A percentile compares a stretch with the other conserved stretches of the same genome.
Conservation (phyloP, 2,113 vertebrate species). For the Butorides virescens region DNA sequence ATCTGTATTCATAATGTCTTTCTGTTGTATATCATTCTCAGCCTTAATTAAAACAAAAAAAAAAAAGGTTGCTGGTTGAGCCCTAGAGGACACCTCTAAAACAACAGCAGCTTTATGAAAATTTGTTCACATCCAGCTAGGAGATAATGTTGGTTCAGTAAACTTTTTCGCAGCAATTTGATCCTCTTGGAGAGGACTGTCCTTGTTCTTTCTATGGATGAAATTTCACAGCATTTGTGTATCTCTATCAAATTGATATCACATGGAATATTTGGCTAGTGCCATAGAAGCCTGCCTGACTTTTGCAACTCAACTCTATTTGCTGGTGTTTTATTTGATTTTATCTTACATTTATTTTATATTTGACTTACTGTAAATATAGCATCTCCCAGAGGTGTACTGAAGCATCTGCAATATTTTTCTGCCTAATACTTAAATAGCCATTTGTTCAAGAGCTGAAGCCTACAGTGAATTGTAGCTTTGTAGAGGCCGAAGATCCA, state of each 20-base stretch:
- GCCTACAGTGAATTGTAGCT: background rate
- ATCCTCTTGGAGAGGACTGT: background rate
- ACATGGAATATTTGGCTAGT: background rate
- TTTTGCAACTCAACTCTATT: background rate
- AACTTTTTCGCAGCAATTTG: background rate
- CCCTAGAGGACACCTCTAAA: background rate
- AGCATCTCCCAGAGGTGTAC: background rate
- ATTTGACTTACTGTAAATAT: background rate
- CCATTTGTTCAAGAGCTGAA: background rate
- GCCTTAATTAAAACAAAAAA: background rate
- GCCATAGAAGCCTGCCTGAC: background rate
- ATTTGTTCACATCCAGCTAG: background rate
- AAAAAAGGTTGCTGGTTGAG: background rate
- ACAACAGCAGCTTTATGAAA: background rate
- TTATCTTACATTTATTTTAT: background rate
- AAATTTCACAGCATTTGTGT: background rate
- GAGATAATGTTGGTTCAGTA: background rate
- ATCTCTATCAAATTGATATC: background rate
- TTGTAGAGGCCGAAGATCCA: background rate
- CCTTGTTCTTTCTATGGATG: background rate
- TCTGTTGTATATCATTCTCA: background rate
- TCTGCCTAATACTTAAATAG: background rate
- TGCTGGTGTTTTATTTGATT: background rate
- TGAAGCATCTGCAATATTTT: background rate
- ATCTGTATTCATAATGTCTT: background rate